Evolutionary conservation across 2,888 invertebrate species (phyloP).

Genomic region (Eutolmus rufibarbis): DNA sequence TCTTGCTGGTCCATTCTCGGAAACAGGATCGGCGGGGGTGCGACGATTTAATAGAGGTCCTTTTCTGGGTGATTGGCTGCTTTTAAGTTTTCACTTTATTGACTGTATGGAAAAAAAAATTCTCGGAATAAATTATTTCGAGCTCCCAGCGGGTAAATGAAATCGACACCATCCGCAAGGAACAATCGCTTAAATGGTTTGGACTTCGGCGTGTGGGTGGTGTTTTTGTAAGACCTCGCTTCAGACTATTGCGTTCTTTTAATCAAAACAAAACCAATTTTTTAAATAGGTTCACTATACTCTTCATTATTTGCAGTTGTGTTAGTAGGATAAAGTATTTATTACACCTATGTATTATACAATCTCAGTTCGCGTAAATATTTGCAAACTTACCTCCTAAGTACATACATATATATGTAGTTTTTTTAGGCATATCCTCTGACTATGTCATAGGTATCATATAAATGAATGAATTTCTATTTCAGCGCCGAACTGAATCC

Average conservation of each 20-base stretch:
- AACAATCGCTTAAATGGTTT: not conserved
- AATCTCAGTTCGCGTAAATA: no score
- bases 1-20: not conserved
- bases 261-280: not conserved
- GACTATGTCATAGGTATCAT: no score
- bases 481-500: no score
- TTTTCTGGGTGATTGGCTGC: constrained; percentile 21
- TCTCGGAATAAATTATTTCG: not conserved
- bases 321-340: not conserved
- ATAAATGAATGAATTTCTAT: no score
- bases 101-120: not conserved
- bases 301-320: not conserved
- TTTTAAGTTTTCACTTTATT: constrained; percentile 4
- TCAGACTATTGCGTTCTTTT: not conserved
- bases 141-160: not conserved
- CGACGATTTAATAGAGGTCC: not conserved
- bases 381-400: no score
- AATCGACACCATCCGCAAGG: not conserved
- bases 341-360: not conserved
- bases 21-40: not conserved
- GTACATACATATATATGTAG: no score
- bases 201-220: not conserved
- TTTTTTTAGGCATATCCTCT: no score
- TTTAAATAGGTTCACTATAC: not conserved
- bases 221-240: not conserved